Evolutionary conservation across 1,140 invertebrate genomes (phyloP).

Genomic region (Hyphantria cunea): DNA sequence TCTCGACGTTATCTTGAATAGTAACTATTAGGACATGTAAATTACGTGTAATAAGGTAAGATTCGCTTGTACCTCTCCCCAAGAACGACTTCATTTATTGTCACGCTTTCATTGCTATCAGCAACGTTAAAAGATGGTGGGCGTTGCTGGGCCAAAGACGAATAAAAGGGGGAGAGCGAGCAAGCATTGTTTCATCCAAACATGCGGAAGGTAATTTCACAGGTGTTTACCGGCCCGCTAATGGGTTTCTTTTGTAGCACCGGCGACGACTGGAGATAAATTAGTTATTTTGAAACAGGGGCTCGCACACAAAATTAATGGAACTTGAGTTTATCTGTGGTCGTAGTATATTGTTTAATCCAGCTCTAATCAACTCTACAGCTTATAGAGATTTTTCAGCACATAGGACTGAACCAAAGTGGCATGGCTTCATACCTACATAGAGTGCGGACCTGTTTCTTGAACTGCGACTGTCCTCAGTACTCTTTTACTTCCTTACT

Average conservation of each 20-base stretch:
- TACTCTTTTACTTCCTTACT: too few species aligned
- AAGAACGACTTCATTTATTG: neutral
- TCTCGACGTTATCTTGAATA: neutral
- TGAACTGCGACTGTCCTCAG: too few species aligned
- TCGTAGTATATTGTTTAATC: too few species aligned
- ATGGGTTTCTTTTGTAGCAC: conserved; percentile 22
- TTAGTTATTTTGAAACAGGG: conserved; percentile 16
- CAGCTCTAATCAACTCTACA: too few species aligned
- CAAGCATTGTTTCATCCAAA: conserved; percentile 20
- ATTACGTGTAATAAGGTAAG: too few species aligned
- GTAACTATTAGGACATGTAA: neutral
- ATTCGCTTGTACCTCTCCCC: too few species aligned
- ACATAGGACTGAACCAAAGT: too few species aligned
- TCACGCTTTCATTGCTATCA: conserved; percentile 1
- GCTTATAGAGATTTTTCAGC: too few species aligned
- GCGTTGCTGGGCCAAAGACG: neutral
- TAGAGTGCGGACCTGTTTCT: too few species aligned
- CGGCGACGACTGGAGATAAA: conserved; percentile 10
- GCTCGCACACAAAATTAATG: neutral
- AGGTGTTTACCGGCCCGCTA: conserved; percentile 18
- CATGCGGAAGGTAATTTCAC: conserved; percentile 17
- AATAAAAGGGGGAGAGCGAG: neutral
- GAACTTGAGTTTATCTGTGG: neutral
- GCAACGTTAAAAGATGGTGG: conserved; percentile 4
- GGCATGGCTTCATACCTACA: too few species aligned